Percentiles rank a stretch among this genome's conserved stretches.
These are phyloP conservation scores for Psephotus haematonotus DNA, from an alignment of 2,113 vertebrate species.

Conservation along the genomic window DNA sequence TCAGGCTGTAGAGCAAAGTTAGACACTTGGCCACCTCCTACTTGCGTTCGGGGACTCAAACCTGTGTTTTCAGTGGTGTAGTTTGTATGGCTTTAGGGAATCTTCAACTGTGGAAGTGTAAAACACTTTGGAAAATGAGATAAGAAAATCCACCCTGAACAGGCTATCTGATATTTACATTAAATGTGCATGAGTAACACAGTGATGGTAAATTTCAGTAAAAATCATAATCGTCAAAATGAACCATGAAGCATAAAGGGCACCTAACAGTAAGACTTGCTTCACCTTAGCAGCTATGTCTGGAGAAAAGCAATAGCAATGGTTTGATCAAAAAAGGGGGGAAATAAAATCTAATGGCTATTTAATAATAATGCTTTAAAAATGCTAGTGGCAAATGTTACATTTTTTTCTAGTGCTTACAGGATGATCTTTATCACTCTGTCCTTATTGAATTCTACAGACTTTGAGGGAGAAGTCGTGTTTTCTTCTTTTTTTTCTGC, in stretches of 20 bases:
- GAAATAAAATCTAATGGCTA: neutral
- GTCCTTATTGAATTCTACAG: neutral
- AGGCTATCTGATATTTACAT: neutral
- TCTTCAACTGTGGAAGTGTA: neutral
- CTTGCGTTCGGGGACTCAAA: neutral
- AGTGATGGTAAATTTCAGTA: neutral
- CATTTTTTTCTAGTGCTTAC: neutral
- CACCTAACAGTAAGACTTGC: neutral
- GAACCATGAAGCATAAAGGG: rapidly evolving
- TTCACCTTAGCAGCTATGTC: neutral
- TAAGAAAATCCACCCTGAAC: neutral
- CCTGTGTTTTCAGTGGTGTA: neutral
- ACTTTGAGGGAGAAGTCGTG: neutral
- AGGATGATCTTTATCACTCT: neutral
- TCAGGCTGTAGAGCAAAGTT: neutral
- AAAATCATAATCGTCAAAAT: neutral
- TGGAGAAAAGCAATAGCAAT: neutral
- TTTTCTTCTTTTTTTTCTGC: neutral
- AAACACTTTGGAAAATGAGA: neutral
- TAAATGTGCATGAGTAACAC: neutral
- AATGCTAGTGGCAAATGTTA: neutral
- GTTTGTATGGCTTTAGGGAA: neutral
- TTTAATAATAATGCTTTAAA: neutral
- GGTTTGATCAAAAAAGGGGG: neutral
- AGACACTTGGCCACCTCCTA: neutral